Percentiles rank a stretch among this genome's conserved stretches.
Evolutionary conservation across 2,113 vertebrate species (phyloP).

Genomic region (Falco punctatus): DNA sequence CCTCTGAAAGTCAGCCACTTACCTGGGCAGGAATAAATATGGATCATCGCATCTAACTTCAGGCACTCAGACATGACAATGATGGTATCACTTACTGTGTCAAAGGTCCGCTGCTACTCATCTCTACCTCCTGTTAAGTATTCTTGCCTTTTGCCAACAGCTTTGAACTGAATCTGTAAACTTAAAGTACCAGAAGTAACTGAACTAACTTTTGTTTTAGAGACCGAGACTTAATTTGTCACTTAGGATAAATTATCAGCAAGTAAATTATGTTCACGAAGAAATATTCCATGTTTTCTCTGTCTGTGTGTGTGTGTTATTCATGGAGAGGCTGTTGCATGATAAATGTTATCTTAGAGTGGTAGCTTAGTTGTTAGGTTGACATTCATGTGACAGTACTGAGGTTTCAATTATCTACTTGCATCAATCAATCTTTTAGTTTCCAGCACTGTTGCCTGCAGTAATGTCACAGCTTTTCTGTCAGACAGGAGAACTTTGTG

Average conservation of each 20-base stretch:
- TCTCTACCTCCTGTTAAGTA: neutral
- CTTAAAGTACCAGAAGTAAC: neutral
- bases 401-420: conserved; percentile 82
- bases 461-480: conserved; percentile 84
- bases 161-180: neutral
- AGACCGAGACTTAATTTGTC: conserved; percentile 8
- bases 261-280: conserved; percentile 29
- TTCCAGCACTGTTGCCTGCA: conserved; percentile 77
- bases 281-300: conserved; percentile 29
- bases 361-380: conserved; percentile 70
- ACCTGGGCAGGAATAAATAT: neutral
- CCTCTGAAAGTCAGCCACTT: neutral
- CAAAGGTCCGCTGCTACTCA: neutral
- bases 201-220: neutral
- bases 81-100: neutral
- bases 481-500: conserved; percentile 81
- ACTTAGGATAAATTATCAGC: conserved; percentile 14
- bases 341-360: conserved; percentile 71
- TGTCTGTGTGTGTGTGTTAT: neutral
- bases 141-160: neutral
- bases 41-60: neutral
- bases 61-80: neutral
- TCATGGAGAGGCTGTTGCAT: conserved; percentile 50
- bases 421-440: conserved; percentile 81
- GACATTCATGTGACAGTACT: conserved; percentile 71